A percentile compares a stretch with the other conserved stretches of the same genome.
phyloP scores from a whole-genome alignment of 1,140 invertebrate species.

The Drosophila sulfurigaster region DNA sequence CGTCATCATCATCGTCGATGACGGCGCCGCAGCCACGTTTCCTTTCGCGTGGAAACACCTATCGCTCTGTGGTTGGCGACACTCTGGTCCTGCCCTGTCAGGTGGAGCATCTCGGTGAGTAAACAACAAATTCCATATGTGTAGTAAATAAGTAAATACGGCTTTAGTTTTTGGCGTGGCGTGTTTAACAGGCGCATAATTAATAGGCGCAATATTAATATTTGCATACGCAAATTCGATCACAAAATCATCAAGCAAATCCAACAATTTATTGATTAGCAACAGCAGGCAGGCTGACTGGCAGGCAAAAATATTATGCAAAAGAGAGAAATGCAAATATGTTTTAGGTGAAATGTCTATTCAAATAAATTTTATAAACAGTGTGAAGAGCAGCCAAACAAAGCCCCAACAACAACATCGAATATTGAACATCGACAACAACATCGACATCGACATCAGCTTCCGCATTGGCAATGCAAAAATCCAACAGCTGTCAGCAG shows the following conservation, averaged over 20 bases:
- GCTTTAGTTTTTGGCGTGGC: slow-evolving; percentile 23
- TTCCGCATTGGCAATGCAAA: slow-evolving; percentile 45
- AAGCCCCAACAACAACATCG: slow-evolving; percentile 8
- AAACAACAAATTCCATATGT: not conserved
- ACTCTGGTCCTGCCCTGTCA: slow-evolving; percentile 90
- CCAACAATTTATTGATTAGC: slow-evolving; percentile 35
- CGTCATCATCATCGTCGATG: slow-evolving; percentile 48
- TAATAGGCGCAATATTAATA: slow-evolving; percentile 62
- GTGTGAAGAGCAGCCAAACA: slow-evolving; percentile 28
- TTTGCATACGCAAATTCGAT: slow-evolving; percentile 67
- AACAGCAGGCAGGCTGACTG: not conserved
- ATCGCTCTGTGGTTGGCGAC: slow-evolving; percentile 90
- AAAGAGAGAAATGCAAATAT: slow-evolving; percentile 72
- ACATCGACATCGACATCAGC: slow-evolving; percentile 19
- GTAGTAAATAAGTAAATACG: slow-evolving; percentile 2
- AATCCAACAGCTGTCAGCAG: slow-evolving; percentile 79
- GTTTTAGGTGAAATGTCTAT: slow-evolving; percentile 73
- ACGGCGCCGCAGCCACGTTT: slow-evolving; percentile 86
- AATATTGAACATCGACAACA: slow-evolving; percentile 12
- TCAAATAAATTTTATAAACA: slow-evolving; percentile 76
- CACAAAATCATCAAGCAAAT: slow-evolving; percentile 45
- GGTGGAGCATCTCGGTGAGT: slow-evolving; percentile 91
- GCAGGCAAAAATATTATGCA: slow-evolving; percentile 55
- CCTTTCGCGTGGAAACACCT: slow-evolving; percentile 90
- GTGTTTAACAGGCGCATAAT: slow-evolving; percentile 53